These are phyloP conservation scores for Syngnathus floridae DNA, from an alignment of 2,113 vertebrate genomes.

Conservation along the genomic window DNA sequence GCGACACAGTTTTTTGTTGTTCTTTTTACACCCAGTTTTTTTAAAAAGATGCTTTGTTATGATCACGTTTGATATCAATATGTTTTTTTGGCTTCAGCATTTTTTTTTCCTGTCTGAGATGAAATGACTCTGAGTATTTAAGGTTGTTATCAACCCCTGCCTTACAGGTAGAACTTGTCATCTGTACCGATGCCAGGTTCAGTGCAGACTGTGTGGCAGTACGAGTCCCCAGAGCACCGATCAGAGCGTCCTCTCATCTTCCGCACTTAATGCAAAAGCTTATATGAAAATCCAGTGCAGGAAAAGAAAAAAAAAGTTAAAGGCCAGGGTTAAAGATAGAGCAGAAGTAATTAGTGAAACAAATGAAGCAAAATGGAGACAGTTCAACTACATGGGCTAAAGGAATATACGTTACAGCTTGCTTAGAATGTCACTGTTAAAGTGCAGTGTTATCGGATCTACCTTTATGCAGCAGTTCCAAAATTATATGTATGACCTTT, in stretches of 20 bases:
- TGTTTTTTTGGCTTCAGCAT: too few relatives aligned
- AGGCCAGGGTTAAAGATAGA: conserved; percentile 47
- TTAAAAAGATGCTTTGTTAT: too few relatives aligned
- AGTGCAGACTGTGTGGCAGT: conserved; percentile 56
- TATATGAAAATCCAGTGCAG: conserved; percentile 51
- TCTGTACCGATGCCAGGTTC: conserved; percentile 41
- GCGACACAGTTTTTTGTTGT: too few relatives aligned
- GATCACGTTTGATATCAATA: too few relatives aligned
- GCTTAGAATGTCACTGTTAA: conserved; percentile 22
- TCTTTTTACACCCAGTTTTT: too few relatives aligned
- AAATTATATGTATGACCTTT: conserved; percentile 69
- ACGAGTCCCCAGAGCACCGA: conserved; percentile 46
- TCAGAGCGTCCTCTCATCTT: conserved; percentile 58
- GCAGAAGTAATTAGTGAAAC: conserved; percentile 21
- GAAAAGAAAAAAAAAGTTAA: conserved; percentile 38
- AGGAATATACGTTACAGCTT: conserved; percentile 32
- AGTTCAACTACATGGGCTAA: conserved; percentile 14
- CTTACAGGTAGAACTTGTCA: conserved; percentile 5
- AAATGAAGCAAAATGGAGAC: conserved; percentile 27
- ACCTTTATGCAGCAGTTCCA: conserved; percentile 36
- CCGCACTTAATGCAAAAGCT: conserved; percentile 57
- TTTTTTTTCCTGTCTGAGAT: too few relatives aligned
- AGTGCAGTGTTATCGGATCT: conserved; percentile 42
- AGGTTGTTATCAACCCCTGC: too few relatives aligned
- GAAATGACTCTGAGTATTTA: too few relatives aligned